These are phyloP conservation scores for Dione juno DNA, from an alignment of 2,888 invertebrate species.

Conservation along the genomic window DNA sequence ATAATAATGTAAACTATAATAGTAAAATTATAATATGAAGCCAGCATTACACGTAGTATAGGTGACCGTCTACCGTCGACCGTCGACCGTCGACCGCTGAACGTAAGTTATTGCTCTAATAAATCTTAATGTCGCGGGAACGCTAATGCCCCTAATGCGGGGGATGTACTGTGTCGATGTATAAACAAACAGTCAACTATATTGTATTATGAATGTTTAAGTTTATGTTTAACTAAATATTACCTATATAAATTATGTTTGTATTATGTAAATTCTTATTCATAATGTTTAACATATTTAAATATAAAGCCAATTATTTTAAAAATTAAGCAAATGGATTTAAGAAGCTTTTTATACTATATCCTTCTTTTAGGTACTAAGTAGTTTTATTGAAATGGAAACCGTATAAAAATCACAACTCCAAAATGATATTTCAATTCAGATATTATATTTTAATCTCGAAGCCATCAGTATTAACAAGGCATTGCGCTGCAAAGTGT, in stretches of 20 bases:
- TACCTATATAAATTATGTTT: neutral
- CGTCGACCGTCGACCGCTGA: slow-evolving; percentile 44
- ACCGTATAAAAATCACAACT: no score
- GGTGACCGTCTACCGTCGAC: slow-evolving; percentile 38
- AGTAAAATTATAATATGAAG: slow-evolving; percentile 45
- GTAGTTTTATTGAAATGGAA: no score
- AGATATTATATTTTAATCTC: neutral
- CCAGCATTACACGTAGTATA: slow-evolving; percentile 39
- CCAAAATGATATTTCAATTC: no score
- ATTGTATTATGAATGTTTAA: slow-evolving; percentile 2
- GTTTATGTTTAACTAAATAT: neutral
- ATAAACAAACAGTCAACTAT: neutral
- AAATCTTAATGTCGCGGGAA: slow-evolving; percentile 58
- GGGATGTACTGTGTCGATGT: slow-evolving; percentile 49
- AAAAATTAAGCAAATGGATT: neutral
- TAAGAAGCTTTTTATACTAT: no score
- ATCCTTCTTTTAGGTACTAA: no score
- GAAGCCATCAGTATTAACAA: no score
- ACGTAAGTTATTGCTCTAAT: slow-evolving; percentile 57
- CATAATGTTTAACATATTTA: neutral
- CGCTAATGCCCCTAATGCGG: slow-evolving; percentile 57
- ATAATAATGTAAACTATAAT: no score
- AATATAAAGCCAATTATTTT: neutral
- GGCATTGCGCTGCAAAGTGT: neutral
- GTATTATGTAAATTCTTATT: neutral